A percentile compares a stretch with the other conserved stretches of the same genome.
These are phyloP conservation scores for Sterrhoptilus dennistouni DNA, from an alignment of 2,113 vertebrate genomes.

Conservation along the genomic window DNA sequence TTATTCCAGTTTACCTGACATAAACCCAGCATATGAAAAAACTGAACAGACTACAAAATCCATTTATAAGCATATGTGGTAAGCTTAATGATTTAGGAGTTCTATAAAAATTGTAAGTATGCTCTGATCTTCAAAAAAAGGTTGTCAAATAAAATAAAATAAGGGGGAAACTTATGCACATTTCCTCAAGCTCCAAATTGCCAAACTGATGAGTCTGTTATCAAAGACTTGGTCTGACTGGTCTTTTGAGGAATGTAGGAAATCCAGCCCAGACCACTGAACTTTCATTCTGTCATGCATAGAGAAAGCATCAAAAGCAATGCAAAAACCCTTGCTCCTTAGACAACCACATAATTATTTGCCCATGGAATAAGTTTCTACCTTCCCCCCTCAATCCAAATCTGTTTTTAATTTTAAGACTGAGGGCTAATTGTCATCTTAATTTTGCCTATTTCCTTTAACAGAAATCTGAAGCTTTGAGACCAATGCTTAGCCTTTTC, in stretches of 20 bases:
- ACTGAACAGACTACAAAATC: constrained; percentile 28
- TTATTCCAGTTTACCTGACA: constrained; percentile 45
- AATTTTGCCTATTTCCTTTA: neutral
- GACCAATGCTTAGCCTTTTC: neutral
- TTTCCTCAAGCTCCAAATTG: constrained; percentile 41
- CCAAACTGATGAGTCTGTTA: constrained; percentile 45
- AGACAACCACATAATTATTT: neutral
- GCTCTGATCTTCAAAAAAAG: constrained; percentile 61
- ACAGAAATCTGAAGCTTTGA: neutral
- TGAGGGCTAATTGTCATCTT: neutral
- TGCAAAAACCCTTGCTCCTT: constrained; percentile 36
- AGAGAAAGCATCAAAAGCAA: constrained; percentile 52
- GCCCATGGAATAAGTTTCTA: neutral
- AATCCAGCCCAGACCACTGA: constrained; percentile 51
- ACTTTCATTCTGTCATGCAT: neutral
- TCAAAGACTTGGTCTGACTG: constrained; percentile 22
- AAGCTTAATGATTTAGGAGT: constrained; percentile 31
- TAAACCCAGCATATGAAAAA: constrained; percentile 24
- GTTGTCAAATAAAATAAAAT: constrained; percentile 44
- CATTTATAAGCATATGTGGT: neutral
- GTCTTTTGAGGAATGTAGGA: constrained; percentile 47
- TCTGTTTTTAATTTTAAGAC: neutral
- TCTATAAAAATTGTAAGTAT: constrained; percentile 40
- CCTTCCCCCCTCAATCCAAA: neutral
- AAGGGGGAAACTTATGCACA: constrained; percentile 49